Evolutionary conservation across 2,888 invertebrate species (phyloP).

Genomic region (Pseudococcus jackbeardsleyi): DNA sequence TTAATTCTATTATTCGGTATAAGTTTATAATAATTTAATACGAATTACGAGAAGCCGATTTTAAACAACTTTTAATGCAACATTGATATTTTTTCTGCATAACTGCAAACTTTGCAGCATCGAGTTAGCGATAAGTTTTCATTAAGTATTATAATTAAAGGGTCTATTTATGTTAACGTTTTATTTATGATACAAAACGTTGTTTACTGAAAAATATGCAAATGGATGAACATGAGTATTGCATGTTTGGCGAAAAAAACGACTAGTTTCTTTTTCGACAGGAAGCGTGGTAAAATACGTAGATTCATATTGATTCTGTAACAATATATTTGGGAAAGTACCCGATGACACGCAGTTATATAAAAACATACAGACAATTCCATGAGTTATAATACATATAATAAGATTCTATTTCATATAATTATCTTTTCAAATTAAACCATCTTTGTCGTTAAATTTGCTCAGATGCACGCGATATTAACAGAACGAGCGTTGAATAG

Average conservation of each 20-base stretch:
- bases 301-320: not conserved
- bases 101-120: not conserved
- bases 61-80: not conserved
- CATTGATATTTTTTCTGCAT: not conserved
- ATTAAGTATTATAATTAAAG: not conserved
- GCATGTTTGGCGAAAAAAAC: not conserved
- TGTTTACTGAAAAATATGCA: not conserved
- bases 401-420: not conserved
- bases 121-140: not conserved
- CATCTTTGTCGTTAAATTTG: not conserved
- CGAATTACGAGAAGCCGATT: not conserved
- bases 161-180: not conserved
- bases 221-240: not conserved
- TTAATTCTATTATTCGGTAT: not conserved
- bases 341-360: slow-evolving; percentile 24
- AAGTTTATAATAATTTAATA: not conserved
- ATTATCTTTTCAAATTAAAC: not conserved
- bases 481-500: not conserved
- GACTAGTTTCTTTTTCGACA: not conserved
- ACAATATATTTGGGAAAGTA: not conserved
- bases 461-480: not conserved
- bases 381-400: not conserved
- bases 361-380: not conserved
- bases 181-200: not conserved
- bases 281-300: not conserved